Base-by-base conservation (phyloP, 1,140 invertebrate species). In the Kradibia gibbosae region DNA sequence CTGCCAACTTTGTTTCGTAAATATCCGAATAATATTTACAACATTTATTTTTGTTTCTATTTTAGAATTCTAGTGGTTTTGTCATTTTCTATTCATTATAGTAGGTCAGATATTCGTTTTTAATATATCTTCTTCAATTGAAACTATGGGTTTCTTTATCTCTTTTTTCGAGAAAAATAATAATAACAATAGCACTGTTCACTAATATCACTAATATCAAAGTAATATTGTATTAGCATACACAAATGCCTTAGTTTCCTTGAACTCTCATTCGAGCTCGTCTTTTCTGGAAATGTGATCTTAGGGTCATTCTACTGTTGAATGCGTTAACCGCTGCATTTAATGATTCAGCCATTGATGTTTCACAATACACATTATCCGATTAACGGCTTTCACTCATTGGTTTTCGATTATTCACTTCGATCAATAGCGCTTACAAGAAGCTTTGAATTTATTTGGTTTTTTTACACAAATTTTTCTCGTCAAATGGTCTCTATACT, bases 351-450 rank as follows among this genome's bases (percentile, higher is more conserved):
- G 31, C n/a, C 42, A 31, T 2, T 28, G 39, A 34, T n/a, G 39
- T 45, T 45, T 25, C 20, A 11, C 17, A 13, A 50, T 25, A 17
- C 20, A 17, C 31, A 67, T 67, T 67, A 67, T 36, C 34, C 62
- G 62, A 67, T 67, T 67, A 39, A 20, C n/a, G 36, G 62, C 62
- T 67, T 67, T 39, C 20, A 20, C 62, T 7, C 17, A 39, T 67
- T 39, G 36, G 39, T 67, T 67, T n/a, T n/a, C 62, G n/a, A 67
- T 67, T 39, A 20, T 67, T 67, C 62, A 20, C 34, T n/a, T 67
- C 11, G 34, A 15, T n/a, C 1, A 39, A 67, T 10, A 2, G 34
- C 17, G 34, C 62, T 67, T 36, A 8, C 28, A 3, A 20, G 60
- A 7, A 1, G 5, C 39, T 11, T 34, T 17, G 22, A 1, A 20